A percentile compares a stretch with the other conserved stretches of the same genome.
Evolutionary conservation across 2,113 vertebrate genomes (phyloP).

Genomic region (Leucopsar rothschildi): DNA sequence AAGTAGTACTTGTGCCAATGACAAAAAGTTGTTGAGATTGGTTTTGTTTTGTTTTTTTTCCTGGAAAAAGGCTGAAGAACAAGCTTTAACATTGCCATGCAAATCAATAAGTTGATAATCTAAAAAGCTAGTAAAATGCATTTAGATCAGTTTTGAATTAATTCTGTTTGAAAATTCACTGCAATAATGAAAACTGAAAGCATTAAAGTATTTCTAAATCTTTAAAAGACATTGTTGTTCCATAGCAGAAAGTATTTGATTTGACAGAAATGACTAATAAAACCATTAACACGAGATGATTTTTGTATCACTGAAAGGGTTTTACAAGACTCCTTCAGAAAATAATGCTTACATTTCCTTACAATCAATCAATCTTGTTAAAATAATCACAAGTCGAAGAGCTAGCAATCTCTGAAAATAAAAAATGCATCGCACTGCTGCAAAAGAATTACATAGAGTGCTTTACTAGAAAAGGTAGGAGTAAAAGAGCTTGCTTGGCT

Average conservation of each 20-base stretch:
- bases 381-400: conserved; percentile 18
- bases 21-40: neutral
- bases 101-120: neutral
- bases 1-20: neutral
- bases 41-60: neutral
- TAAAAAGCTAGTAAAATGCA: neutral
- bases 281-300: neutral
- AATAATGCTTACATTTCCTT: neutral
- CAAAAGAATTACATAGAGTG: neutral
- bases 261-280: conserved; percentile 16
- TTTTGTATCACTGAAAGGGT: neutral
- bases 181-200: neutral
- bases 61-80: neutral
- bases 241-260: neutral
- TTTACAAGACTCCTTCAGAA: neutral
- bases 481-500: neutral
- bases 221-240: neutral
- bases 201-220: neutral
- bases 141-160: neutral
- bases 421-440: neutral
- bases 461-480: neutral
- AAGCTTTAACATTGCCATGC: neutral
- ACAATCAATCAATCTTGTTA: neutral
- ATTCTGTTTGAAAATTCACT: neutral
- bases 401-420: neutral